phyloP scores from a whole-genome alignment of 92 coral and sea anemone species.

The Umimayanthus kanabou region DNA sequence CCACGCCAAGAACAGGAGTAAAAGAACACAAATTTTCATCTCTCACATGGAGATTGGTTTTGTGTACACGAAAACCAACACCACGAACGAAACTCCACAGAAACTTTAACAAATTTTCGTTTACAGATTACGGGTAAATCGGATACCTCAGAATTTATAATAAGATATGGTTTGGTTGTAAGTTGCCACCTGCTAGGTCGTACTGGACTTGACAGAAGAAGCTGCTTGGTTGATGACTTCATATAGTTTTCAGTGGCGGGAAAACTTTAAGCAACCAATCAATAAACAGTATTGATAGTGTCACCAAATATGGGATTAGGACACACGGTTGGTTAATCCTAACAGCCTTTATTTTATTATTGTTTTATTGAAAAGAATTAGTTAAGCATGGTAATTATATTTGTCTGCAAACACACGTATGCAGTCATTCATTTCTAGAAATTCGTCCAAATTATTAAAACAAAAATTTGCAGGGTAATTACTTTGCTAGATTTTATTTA shows the following conservation, averaged over 20 bases:
- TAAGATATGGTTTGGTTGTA: conserved; percentile 7
- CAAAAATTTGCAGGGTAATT: background rate
- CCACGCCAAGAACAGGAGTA: conserved; percentile 79
- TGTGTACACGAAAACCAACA: conserved; percentile 20
- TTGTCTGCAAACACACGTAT: background rate
- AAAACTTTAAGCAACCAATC: conserved; percentile 18
- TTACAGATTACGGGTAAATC: conserved; percentile 35
- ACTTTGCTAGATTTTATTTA: background rate
- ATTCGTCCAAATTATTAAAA: background rate
- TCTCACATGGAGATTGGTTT: conserved; percentile 70
- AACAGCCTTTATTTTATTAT: background rate
- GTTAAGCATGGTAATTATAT: conserved; percentile 18
- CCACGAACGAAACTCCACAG: background rate
- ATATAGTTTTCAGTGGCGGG: conserved; percentile 35
- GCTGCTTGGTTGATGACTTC: conserved; percentile 45
- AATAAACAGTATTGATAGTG: background rate
- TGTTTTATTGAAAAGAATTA: background rate
- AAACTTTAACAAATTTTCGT: conserved; percentile 2
- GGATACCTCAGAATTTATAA: conserved; percentile 41
- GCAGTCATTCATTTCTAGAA: background rate
- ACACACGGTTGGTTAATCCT: background rate
- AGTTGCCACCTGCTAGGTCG: conserved; percentile 23
- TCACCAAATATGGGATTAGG: background rate
- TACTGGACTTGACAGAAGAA: background rate
- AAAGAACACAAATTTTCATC: conserved; percentile 69